These are phyloP conservation scores for Chalcosyrphus nemorum DNA, from an alignment of 2,888 invertebrate species.

Conservation along the genomic window DNA sequence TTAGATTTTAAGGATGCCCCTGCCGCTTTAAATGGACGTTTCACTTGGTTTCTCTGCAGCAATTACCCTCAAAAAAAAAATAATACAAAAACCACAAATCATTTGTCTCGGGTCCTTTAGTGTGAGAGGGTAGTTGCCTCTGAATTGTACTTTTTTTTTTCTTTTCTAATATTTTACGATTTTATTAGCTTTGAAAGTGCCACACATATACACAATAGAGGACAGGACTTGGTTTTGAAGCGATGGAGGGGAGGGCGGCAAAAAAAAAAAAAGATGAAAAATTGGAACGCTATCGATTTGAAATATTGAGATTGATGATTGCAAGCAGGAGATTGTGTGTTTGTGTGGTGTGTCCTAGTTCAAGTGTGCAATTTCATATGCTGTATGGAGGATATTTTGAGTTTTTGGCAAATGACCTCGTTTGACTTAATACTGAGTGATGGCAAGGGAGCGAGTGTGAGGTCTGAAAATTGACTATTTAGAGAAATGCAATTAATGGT, in stretches of 20 bases:
- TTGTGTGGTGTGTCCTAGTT: conserved; percentile 33
- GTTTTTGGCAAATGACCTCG: conserved; percentile 68
- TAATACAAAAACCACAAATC: conserved; percentile 72
- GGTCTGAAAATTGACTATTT: conserved; percentile 35
- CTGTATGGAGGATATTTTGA: conserved; percentile 15
- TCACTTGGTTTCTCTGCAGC: conserved; percentile 66
- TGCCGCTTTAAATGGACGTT: conserved; percentile 58
- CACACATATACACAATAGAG: conserved; percentile 33
- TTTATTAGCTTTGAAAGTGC: conserved; percentile 69
- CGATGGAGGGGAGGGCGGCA: background rate
- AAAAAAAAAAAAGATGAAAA: conserved; percentile 64
- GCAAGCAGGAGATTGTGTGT: conserved; percentile 14
- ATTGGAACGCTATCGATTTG: conserved; percentile 70
- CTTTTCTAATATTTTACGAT: conserved; percentile 35
- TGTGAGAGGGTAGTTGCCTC: background rate
- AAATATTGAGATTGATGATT: conserved; percentile 72
- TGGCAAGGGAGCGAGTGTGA: background rate
- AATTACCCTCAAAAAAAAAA: conserved; percentile 72
- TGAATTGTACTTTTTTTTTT: conserved; percentile 49
- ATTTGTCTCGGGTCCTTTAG: conserved; percentile 66
- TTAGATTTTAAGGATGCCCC: conserved; percentile 46
- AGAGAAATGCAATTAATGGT: conserved; percentile 57
- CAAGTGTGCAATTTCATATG: conserved; percentile 53
- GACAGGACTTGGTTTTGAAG: background rate
- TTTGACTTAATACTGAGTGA: conserved; percentile 48